Percentiles rank a stretch among this genome's conserved stretches.
Conservation (phyloP, 2,888 invertebrate species). For the Eristalis arbustorum region DNA sequence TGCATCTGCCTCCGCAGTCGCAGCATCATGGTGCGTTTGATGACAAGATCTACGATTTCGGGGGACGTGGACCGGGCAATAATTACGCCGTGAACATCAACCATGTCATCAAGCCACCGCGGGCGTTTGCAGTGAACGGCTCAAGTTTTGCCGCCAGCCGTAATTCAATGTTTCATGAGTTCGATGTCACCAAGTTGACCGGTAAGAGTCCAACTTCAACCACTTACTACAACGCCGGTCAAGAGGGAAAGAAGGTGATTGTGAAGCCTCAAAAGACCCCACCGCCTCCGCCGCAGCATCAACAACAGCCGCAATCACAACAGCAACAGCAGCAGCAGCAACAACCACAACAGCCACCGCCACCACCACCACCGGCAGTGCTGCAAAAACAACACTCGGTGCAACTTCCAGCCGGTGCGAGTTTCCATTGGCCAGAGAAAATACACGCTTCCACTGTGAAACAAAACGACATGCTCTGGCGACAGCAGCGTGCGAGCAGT, state of each 20-base stretch:
- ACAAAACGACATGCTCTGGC: slow-evolving; percentile 79
- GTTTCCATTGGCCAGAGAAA: slow-evolving; percentile 81
- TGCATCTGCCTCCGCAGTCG: slow-evolving; percentile 57
- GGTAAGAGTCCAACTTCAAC: slow-evolving; percentile 80
- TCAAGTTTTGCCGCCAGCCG: slow-evolving; percentile 71
- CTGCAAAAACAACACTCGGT: slow-evolving; percentile 49
- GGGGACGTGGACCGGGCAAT: slow-evolving; percentile 76
- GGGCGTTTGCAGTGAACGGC: slow-evolving; percentile 73
- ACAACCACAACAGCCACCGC: slow-evolving; percentile 45
- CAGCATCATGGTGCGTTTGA: slow-evolving; percentile 74
- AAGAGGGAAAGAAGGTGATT: slow-evolving; percentile 69
- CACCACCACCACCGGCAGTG: slow-evolving; percentile 65
- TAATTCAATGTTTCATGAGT: slow-evolving; percentile 76
- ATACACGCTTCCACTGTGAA: slow-evolving; percentile 80
- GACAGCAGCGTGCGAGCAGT: slow-evolving; percentile 74
- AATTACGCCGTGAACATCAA: slow-evolving; percentile 73
- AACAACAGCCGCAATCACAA: neutral
- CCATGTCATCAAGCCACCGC: slow-evolving; percentile 73
- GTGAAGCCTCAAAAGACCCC: slow-evolving; percentile 56
- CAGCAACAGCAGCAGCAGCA: slow-evolving; percentile 28
- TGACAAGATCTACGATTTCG: slow-evolving; percentile 79
- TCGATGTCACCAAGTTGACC: slow-evolving; percentile 80
- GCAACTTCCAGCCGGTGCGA: slow-evolving; percentile 64
- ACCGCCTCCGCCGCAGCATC: slow-evolving; percentile 55
- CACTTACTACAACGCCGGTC: slow-evolving; percentile 73